Evolutionary conservation across 1,140 invertebrate genomes (phyloP).

Genomic region (Drosophila persimilis): DNA sequence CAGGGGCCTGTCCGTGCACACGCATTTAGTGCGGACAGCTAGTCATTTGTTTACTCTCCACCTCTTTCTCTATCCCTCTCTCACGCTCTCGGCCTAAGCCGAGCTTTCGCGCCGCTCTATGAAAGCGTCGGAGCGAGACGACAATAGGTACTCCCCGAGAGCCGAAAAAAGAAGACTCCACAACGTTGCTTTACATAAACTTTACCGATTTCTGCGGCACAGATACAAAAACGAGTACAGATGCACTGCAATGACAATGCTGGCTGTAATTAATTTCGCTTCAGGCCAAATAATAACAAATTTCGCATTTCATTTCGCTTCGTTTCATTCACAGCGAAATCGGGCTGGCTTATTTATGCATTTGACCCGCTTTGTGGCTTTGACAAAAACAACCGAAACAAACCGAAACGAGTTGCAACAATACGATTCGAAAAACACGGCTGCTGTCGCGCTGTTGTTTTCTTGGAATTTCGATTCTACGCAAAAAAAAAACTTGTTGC

Average conservation of each 20-base stretch:
- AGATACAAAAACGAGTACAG: background rate
- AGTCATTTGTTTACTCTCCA: constrained; percentile 25
- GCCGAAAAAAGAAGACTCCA: constrained; percentile 26
- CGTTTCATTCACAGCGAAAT: constrained; percentile 47
- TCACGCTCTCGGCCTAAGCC: constrained; percentile 25
- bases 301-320: constrained; percentile 48
- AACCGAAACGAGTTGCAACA: constrained; percentile 58
- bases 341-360: constrained; percentile 66
- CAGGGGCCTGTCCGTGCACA: constrained; percentile 29
- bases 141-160: constrained; percentile 26
- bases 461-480: constrained; percentile 73
- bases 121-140: constrained; percentile 47
- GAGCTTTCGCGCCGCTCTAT: constrained; percentile 48
- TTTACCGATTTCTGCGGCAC: constrained; percentile 29
- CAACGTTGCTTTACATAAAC: constrained; percentile 30
- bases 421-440: constrained; percentile 35
- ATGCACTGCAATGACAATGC: constrained; percentile 36
- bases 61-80: no score
- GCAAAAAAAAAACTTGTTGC: constrained; percentile 69
- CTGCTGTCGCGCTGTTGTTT: constrained; percentile 41
- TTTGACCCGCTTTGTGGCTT: constrained; percentile 74
- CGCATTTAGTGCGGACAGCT: constrained; percentile 36
- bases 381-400: constrained; percentile 36
- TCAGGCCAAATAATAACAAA: constrained; percentile 42
- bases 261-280: constrained; percentile 44